Conservation (phyloP, 2,113 vertebrate species). For the Petrocephalus zakoni region DNA sequence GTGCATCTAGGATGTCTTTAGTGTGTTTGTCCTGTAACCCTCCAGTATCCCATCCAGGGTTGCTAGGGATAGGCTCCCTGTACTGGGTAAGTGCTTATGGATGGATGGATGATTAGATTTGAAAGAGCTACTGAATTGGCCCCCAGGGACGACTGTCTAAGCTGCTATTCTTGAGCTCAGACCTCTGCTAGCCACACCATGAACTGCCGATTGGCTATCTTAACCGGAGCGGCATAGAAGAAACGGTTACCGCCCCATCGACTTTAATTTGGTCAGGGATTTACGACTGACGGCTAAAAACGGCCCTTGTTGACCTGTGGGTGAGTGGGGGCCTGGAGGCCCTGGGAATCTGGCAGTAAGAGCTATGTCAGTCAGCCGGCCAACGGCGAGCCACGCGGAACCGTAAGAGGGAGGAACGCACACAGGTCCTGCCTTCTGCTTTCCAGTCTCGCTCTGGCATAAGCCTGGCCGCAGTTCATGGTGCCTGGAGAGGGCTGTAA, state of each 20-base stretch:
- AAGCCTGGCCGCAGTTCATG: not conserved
- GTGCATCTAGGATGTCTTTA: not conserved
- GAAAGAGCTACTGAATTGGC: not conserved
- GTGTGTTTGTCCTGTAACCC: not conserved
- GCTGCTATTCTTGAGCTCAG: not conserved
- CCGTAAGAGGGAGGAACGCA: not conserved
- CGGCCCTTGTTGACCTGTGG: not conserved
- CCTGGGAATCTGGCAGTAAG: not conserved
- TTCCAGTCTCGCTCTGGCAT: not conserved
- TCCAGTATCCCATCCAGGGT: not conserved
- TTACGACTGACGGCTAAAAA: not conserved
- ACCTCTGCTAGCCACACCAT: not conserved
- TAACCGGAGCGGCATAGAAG: not conserved
- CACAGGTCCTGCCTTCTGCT: not conserved
- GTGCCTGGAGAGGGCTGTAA: not conserved
- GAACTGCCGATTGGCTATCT: not conserved
- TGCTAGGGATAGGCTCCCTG: not conserved
- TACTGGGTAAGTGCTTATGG: not conserved
- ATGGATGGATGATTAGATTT: not conserved
- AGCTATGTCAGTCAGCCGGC: not conserved
- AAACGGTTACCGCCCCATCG: not conserved
- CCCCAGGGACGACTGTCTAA: not conserved
- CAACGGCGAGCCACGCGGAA: not conserved
- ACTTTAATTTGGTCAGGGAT: conserved; percentile 4
- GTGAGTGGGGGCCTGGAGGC: not conserved